These are phyloP conservation scores for Seriola aureovittata DNA, from an alignment of 2,113 vertebrate genomes.

Conservation along the genomic window DNA sequence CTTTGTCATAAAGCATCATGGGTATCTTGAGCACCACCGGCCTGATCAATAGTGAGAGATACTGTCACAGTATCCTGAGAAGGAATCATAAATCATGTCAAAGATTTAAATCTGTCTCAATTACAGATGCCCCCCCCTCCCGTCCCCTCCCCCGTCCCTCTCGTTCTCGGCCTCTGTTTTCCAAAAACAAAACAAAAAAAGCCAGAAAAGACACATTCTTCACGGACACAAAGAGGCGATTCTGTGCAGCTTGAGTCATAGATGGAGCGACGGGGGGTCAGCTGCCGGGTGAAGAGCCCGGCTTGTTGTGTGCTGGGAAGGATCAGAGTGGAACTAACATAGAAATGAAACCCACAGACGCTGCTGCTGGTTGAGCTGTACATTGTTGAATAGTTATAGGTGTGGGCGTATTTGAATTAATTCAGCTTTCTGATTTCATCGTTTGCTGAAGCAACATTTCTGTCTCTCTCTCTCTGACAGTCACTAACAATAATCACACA, in stretches of 20 bases:
- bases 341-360: slow-evolving; percentile 47
- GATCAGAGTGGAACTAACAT: slow-evolving; percentile 43
- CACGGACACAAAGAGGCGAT: slow-evolving; percentile 75
- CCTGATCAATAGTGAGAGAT: slow-evolving; percentile 19
- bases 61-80: slow-evolving; percentile 34
- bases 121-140: slow-evolving; percentile 34
- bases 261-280: slow-evolving; percentile 65
- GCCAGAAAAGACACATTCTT: slow-evolving; percentile 79
- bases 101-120: slow-evolving; percentile 60
- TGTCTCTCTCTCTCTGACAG: neutral
- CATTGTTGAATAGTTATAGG: neutral
- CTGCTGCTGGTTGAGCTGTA: slow-evolving; percentile 5
- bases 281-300: slow-evolving; percentile 57
- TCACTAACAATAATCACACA: neutral
- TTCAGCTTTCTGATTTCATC: neutral
- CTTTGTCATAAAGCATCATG: neutral
- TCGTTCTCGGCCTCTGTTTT: slow-evolving; percentile 55
- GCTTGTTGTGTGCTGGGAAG: slow-evolving; percentile 54
- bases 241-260: slow-evolving; percentile 77
- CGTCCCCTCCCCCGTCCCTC: neutral
- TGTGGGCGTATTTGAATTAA: neutral
- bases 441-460: neutral
- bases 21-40: neutral
- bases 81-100: slow-evolving; percentile 57
- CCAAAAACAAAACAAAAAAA: slow-evolving; percentile 59